Evolutionary conservation across 2,888 invertebrate species (phyloP), one percentile per base, ranked within the genome.

Genomic region (Dasypogon diadema): DNA sequence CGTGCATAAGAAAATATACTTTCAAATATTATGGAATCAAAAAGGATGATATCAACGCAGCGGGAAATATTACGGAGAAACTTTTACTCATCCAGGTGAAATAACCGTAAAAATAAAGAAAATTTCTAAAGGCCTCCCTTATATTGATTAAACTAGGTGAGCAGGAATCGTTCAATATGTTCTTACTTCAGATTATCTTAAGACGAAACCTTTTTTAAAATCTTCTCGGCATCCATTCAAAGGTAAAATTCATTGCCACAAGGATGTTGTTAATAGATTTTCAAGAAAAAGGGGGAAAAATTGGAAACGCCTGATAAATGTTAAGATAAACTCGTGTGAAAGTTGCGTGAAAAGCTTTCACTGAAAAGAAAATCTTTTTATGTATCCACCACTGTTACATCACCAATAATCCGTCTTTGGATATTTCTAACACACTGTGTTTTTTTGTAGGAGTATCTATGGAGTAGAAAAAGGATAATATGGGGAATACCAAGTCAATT

Each of bases 371-470:
- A 48, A 65, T 65, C 48, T 24, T 65, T 65, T 65, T 48, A 65
- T 46, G 65, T 65, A 65, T 12, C 12, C 42, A 6, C 65, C 22
- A 37, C 14, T 22, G 10, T 46, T 12, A 46, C 65, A 24, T 24
- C 6, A 37, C 63, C 63, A 65, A 65, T 65, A 65, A 65, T 65
- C 65, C 65, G 65, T 24, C 65, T 46, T 65, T n/a, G 10, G 65
- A 46, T 65, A 65, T 65, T 65, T 65, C 24, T 46, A 14, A 63
- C 42, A 63, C 18, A 63, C 18, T 37, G 4, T 16, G 3, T n/a
- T 14, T 65, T 46, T 65, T 34, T 65, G 26, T n/a, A 37, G 14
- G 12, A 34, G 30, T 30, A 42, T 42, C 42, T 42, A n/a, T 42
- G 42, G 2, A 42, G 42, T 1, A n/a, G n/a, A 12, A 42, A 6